These are phyloP conservation scores for Cyclargus thomasi DNA, from an alignment of 1,140 invertebrate genomes.

Conservation along the genomic window DNA sequence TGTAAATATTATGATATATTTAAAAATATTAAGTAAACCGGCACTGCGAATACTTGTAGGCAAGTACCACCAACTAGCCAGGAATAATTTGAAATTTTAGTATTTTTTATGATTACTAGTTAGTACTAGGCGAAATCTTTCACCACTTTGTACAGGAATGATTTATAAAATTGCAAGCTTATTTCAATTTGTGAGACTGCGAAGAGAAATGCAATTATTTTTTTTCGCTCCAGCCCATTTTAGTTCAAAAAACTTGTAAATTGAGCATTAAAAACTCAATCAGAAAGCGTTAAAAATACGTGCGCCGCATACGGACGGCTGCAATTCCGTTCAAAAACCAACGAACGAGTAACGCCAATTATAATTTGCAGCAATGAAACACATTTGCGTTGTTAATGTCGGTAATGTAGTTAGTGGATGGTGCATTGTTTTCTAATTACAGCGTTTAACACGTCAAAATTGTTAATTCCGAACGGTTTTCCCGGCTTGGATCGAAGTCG, in stretches of 20 bases:
- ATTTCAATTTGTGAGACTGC: too few species aligned
- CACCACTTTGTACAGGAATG: too few species aligned
- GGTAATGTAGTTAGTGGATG: conserved; percentile 16
- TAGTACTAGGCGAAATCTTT: too few species aligned
- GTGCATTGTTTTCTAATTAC: conserved; percentile 8
- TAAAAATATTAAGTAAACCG: too few species aligned
- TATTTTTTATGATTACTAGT: too few species aligned
- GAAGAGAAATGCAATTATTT: background rate
- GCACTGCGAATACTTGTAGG: too few species aligned
- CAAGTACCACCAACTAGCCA: too few species aligned
- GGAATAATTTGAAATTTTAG: too few species aligned
- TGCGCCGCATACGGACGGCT: conserved; percentile 32
- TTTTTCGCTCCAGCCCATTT: background rate
- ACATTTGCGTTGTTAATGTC: conserved; percentile 27
- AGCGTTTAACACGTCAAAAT: background rate
- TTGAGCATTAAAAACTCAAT: conserved; percentile 48
- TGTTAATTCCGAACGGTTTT: background rate
- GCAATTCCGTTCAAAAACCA: conserved; percentile 40
- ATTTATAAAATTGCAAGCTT: too few species aligned
- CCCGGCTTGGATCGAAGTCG: too few species aligned
- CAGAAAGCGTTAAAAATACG: conserved; percentile 47
- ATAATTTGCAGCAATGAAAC: conserved; percentile 48
- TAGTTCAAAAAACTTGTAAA: background rate
- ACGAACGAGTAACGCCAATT: conserved; percentile 35
- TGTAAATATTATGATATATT: too few species aligned